phyloP scores from a whole-genome alignment of 2,113 vertebrate genomes.

The Osmerus mordax region DNA sequence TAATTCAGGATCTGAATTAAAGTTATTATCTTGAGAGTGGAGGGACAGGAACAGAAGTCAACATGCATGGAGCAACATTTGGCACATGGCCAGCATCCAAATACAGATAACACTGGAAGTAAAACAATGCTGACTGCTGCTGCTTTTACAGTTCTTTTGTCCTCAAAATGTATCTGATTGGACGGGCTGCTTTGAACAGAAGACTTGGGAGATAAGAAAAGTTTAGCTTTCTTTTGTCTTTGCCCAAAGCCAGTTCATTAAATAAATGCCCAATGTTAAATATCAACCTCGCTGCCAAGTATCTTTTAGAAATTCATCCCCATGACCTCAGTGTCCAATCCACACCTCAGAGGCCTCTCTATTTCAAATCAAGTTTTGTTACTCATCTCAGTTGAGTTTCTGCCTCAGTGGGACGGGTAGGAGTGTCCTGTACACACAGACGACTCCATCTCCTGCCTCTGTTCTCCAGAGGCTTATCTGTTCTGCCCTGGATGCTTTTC shows the following conservation, averaged over 20 bases:
- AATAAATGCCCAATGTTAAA: conserved; percentile 48
- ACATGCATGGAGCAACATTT: conserved; percentile 22
- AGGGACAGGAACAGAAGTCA: conserved; percentile 35
- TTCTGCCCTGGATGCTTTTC: not conserved
- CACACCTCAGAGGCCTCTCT: not conserved
- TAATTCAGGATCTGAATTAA: conserved; percentile 75
- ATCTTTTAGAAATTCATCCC: conserved; percentile 10
- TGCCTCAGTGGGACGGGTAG: too few species aligned
- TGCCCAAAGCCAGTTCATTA: conserved; percentile 20
- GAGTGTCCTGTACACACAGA: conserved; percentile 16
- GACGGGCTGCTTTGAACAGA: conserved; percentile 41
- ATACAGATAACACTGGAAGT: conserved; percentile 52
- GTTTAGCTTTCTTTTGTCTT: conserved; percentile 45
- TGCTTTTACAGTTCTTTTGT: conserved; percentile 17
- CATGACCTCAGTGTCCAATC: not conserved
- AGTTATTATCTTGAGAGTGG: conserved; percentile 75
- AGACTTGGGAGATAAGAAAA: conserved; percentile 44
- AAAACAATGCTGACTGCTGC: conserved; percentile 32
- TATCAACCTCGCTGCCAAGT: conserved; percentile 5
- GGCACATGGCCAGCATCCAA: conserved; percentile 39
- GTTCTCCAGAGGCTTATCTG: not conserved
- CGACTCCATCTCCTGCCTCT: conserved; percentile 25
- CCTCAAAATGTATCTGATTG: conserved; percentile 42
- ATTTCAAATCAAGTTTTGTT: not conserved
- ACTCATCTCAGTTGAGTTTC: not conserved